These are phyloP conservation scores for Cordylochernes scorpioides DNA, from an alignment of 2,888 invertebrate genomes.

Conservation along the genomic window DNA sequence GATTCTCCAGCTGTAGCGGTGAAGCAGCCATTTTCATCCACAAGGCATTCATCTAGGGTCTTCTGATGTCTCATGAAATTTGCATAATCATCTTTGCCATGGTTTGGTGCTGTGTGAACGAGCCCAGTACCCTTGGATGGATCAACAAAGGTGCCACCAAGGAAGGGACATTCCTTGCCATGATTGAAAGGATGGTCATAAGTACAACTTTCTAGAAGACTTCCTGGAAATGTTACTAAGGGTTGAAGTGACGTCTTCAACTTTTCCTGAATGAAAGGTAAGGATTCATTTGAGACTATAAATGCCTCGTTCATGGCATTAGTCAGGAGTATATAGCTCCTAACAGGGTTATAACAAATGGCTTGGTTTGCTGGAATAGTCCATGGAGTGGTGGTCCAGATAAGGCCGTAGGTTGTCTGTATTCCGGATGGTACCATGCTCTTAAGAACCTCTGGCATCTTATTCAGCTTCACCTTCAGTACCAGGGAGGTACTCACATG, in stretches of 20 bases:
- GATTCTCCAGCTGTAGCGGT: slow-evolving; percentile 27
- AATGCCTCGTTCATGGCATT: too few species aligned
- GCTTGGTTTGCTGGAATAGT: too few species aligned
- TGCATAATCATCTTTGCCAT: slow-evolving; percentile 82
- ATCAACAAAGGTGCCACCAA: slow-evolving; percentile 48
- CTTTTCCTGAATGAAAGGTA: too few species aligned
- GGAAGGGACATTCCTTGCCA: slow-evolving; percentile 32
- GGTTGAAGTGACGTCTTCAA: too few species aligned
- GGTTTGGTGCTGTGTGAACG: slow-evolving; percentile 86
- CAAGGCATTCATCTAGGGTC: background rate
- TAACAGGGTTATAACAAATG: too few species aligned
- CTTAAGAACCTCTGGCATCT: too few species aligned
- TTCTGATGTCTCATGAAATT: slow-evolving; percentile 36
- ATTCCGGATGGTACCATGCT: slow-evolving; percentile 28
- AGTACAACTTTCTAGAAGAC: too few species aligned
- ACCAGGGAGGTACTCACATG: too few species aligned
- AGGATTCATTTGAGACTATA: too few species aligned
- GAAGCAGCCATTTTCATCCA: background rate
- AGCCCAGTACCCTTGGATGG: slow-evolving; percentile 66
- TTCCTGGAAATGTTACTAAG: too few species aligned
- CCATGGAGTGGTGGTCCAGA: slow-evolving; percentile 99
- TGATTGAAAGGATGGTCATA: slow-evolving; percentile 41
- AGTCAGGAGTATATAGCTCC: too few species aligned
- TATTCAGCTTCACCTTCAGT: too few species aligned
- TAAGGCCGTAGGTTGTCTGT: slow-evolving; percentile 35